phyloP scores from a whole-genome alignment of 2,797 vertebrate species.

The Carapus acus region DNA sequence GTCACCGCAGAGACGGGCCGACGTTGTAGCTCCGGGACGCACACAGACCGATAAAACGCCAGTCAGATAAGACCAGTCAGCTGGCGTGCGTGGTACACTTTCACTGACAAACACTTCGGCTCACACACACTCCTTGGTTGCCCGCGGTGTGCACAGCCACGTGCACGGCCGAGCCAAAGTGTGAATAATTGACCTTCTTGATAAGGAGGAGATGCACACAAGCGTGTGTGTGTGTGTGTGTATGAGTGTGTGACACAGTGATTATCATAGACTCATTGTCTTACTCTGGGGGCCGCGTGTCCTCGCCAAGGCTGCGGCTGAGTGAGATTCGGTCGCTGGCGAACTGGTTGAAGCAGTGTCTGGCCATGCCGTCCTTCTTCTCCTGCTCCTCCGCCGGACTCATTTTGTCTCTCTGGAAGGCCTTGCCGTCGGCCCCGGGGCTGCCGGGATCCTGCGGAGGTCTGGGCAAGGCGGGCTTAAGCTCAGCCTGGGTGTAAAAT shows the following conservation, averaged over 20 bases:
- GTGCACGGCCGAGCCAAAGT: neutral
- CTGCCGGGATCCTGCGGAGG: constrained; percentile 76
- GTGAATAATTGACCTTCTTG: constrained; percentile 37
- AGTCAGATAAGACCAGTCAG: no score
- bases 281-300: constrained; percentile 91
- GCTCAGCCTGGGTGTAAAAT: constrained; percentile 78
- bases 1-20: no score
- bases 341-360: constrained; percentile 95
- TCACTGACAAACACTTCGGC: no score
- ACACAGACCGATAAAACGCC: neutral
- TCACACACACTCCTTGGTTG: no score
- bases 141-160: no score
- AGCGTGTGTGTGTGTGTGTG: constrained; percentile 18
- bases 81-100: no score
- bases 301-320: constrained; percentile 85
- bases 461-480: constrained; percentile 80
- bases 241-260: constrained; percentile 15
- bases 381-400: constrained; percentile 77
- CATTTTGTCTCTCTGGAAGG: constrained; percentile 76
- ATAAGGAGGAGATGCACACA: constrained; percentile 14
- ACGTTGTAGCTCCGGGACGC: neutral
- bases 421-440: constrained; percentile 77
- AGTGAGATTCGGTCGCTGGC: constrained; percentile 93
- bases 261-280: constrained; percentile 52
- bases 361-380: constrained; percentile 83